Evolutionary conservation across 2,888 invertebrate species (phyloP).

Genomic region (Lissonota sp.): DNA sequence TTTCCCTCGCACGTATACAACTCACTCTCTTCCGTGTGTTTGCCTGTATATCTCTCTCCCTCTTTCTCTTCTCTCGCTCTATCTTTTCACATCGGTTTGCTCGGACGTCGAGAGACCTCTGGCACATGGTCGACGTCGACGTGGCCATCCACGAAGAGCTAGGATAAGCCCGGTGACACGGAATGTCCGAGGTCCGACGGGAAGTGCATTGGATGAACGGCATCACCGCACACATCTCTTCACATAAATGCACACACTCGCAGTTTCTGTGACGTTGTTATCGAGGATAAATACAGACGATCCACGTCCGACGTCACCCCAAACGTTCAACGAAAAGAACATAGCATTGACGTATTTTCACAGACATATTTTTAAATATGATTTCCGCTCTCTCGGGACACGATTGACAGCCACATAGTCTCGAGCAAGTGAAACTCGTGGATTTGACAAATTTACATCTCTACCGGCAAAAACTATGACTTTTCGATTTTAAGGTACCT

Average conservation of each 20-base stretch:
- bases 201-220: constrained; percentile 58
- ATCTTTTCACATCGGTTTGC: constrained; percentile 39
- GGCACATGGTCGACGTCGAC: constrained; percentile 48
- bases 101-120: constrained; percentile 21
- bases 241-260: constrained; percentile 9
- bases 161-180: constrained; percentile 60
- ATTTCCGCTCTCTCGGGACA: constrained; percentile 42
- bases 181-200: constrained; percentile 53
- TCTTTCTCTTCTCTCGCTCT: not conserved
- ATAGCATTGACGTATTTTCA: constrained; percentile 40
- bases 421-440: too few relatives aligned
- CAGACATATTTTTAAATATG: constrained; percentile 21
- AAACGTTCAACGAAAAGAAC: constrained; percentile 24
- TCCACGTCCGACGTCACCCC: constrained; percentile 32
- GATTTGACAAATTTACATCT: too few relatives aligned
- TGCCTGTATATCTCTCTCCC: too few relatives aligned
- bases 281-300: constrained; percentile 46
- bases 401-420: too few relatives aligned
- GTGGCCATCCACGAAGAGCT: constrained; percentile 49
- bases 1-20: constrained; percentile 41
- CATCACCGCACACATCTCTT: constrained; percentile 13
- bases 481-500: too few relatives aligned
- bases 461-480: too few relatives aligned
- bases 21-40: constrained; percentile 6
- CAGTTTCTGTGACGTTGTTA: constrained; percentile 31